Base-by-base conservation (phyloP, 2,797 vertebrate species). In the Notamacropus eugenii region DNA sequence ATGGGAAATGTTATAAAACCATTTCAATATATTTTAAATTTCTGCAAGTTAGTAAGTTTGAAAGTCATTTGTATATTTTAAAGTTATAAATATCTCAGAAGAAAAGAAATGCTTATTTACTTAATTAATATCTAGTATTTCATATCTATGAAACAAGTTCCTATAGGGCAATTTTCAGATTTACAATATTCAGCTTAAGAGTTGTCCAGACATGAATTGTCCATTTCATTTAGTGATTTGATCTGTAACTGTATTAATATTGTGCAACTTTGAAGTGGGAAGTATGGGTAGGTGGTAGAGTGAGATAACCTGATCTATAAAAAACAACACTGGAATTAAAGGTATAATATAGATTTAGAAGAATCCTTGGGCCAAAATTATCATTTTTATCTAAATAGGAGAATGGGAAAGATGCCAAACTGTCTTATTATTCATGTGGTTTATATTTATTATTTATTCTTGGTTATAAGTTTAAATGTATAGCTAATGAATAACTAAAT, bases 101-200 rank as follows among this genome's bases (percentile, higher is more conserved):
- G 27, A 91, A 94, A 96, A 97, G 59, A 54, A n/a, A 94, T 94
- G 16, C 13, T 92, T 93, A 91, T 94, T 95, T 92, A 92, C 55
- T 55, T 24, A 94, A 92, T 82, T 95, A 90, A 92, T 90, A 16
- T 91, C 52, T 94, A 95, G 62, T 27, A 93, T 94, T 19, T 93
- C 50, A 90, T 5, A 95, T 55, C 55, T 91, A 91, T 11, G 34
- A 95, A 87, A 46, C 19, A 92, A 93, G 40, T 92, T 92, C 91
- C 92, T 59, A 62, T 6, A 28, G 94, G 13, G 29, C 34, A 82
- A n/a, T 92, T 96, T 96, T 91, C 52, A 96, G 92, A 92, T 95
- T 67, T 82, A 92, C 11, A 94, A 87, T 90, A 94, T 92, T 96
- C 50, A 90, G 27, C 12, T 90, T 90, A 54, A 54, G 11, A 90